Evolutionary conservation across 2,888 invertebrate species (phyloP).

Genomic region (Diplazon laetatorius): DNA sequence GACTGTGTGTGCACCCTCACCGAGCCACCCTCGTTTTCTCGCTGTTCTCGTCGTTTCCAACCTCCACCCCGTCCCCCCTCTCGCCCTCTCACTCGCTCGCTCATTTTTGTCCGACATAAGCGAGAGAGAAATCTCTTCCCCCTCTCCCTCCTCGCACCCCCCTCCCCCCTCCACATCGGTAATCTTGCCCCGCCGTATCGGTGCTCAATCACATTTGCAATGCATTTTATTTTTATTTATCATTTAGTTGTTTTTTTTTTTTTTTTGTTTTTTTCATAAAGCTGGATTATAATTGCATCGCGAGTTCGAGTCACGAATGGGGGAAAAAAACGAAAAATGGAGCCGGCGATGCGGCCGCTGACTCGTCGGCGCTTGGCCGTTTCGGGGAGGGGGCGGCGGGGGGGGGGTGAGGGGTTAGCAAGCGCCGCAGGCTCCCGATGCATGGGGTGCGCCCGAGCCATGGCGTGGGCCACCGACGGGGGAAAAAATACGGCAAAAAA

Average conservation of each 20-base stretch:
- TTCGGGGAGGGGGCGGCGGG: conserved; percentile 42
- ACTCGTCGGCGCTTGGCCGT: conserved; percentile 60
- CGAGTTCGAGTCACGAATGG: conserved; percentile 73
- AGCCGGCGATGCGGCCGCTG: conserved; percentile 50
- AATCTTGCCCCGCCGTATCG: conserved; percentile 80
- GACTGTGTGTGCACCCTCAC: conserved; percentile 68
- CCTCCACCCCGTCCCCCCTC: neutral
- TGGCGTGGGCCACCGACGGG: conserved; percentile 62
- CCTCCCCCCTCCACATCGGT: conserved; percentile 59
- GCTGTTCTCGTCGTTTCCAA: neutral
- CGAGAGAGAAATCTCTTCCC: conserved; percentile 32
- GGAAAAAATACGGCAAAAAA: conserved; percentile 73
- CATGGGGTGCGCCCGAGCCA: conserved; percentile 64
- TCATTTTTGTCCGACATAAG: conserved; percentile 28
- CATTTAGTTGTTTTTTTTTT: too few species aligned
- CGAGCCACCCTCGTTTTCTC: conserved; percentile 32
- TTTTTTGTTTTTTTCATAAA: conserved; percentile 79
- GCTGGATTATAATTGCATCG: conserved; percentile 83
- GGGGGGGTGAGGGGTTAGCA: conserved; percentile 47
- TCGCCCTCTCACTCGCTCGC: neutral
- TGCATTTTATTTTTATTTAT: too few species aligned
- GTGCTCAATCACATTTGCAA: conserved; percentile 82
- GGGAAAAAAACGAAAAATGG: too few species aligned
- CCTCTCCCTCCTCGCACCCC: conserved; percentile 23
- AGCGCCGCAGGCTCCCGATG: conserved; percentile 57